Evolutionary conservation across 2,797 vertebrate species (phyloP), one percentile per base, ranked within the genome.

Genomic region (Cossypha polioptera): DNA sequence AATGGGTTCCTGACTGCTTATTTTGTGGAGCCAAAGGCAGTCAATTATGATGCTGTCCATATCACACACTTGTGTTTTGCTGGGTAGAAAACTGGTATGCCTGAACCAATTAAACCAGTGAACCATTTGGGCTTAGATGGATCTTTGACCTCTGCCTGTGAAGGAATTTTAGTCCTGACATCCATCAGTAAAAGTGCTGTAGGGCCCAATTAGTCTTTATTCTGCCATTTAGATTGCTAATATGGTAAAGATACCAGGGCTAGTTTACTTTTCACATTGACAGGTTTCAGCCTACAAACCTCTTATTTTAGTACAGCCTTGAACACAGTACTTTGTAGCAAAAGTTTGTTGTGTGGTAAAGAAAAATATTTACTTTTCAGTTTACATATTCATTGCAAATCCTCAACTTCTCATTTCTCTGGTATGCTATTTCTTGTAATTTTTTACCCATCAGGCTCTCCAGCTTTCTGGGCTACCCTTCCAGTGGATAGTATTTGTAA

Each of bases 101-200:
- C 40, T 85, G 51, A 92, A 85, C 48, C 84, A 93, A 94, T 96
- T 92, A 96, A 91, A 84, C 53, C 54, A 67, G 68, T 74, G 80
- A 77, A 86, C 58, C 53, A 45, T 93, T 76, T 93, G 63, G 77
- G 38, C 21, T 92, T 59, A 80, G 36, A 71, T 2, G 1, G 63
- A 65, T 92, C 68, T 95, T 94, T 96, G 90, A 95, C 87, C 81
- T 91, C 81, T 2, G 11, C 38, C 65, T 86, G 20, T 50, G 79
- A 72, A 93, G 57, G 47, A 83, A 90, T 4, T 16, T 88, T 84
- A 92, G 57, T 68, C 31, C 54, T 90, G 69, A 58, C 67, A 90
- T 78, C 71, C 35, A 43, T 61, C 84, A 91, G 72, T 31, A 85
- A 33, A 77, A 91, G 25, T 77, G 48, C 75, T 87, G 65, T 57